Evolutionary conservation across 2,797 vertebrate genomes (phyloP).

Genomic region (Scarus forsteni): DNA sequence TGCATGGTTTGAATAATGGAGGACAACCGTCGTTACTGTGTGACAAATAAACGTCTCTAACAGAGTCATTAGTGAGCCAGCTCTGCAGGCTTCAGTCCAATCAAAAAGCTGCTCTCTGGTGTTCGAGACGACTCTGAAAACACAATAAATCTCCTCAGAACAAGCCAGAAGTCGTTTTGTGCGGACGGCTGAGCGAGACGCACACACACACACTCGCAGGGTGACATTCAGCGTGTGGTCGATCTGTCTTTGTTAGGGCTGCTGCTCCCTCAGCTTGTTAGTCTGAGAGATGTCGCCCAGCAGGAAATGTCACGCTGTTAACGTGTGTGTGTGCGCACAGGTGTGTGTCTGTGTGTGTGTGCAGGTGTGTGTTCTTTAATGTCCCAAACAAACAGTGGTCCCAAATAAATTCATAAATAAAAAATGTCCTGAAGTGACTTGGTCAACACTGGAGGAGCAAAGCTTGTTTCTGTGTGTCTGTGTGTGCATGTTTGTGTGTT

Average conservation of each 20-base stretch:
- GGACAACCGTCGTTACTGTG: neutral
- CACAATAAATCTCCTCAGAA: neutral
- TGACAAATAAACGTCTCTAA: no score
- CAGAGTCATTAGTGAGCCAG: neutral
- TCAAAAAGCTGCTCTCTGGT: neutral
- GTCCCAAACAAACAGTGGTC: neutral
- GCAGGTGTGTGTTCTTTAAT: neutral
- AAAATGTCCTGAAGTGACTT: neutral
- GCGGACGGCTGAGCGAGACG: slow-evolving; percentile 3
- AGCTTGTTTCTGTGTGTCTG: no score
- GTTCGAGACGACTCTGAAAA: neutral
- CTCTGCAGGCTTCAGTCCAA: neutral
- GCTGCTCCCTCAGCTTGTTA: slow-evolving; percentile 53
- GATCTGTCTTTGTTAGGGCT: slow-evolving; percentile 55
- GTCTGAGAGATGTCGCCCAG: slow-evolving; percentile 47
- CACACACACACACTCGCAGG: slow-evolving; percentile 7
- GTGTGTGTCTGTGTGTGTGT: neutral
- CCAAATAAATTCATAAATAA: neutral
- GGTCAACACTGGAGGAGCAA: neutral
- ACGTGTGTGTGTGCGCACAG: neutral
- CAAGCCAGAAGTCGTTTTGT: slow-evolving; percentile 11
- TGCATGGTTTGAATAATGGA: neutral
- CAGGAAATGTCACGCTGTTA: slow-evolving; percentile 11
- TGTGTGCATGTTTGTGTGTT: no score
- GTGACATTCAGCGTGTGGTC: slow-evolving; percentile 34